Evolutionary conservation across 2,888 invertebrate genomes (phyloP).

Genomic region (Zelleria hepariella): DNA sequence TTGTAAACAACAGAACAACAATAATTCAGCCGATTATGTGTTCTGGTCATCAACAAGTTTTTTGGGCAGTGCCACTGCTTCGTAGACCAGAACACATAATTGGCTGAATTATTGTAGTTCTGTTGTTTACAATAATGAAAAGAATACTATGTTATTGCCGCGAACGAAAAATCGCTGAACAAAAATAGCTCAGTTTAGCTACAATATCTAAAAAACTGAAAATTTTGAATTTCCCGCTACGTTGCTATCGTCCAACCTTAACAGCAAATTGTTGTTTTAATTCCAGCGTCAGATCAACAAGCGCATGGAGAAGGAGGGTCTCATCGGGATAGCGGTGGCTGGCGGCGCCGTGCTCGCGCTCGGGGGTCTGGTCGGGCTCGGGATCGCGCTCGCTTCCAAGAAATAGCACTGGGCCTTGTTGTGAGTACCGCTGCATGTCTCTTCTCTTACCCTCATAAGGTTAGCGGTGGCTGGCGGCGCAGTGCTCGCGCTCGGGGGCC

Average conservation of each 20-base stretch:
- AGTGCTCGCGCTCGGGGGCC: conserved; percentile 85
- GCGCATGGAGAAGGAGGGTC: conserved; percentile 92
- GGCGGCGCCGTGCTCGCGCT: conserved; percentile 89
- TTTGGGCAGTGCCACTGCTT: too few relatives aligned
- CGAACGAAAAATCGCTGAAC: too few relatives aligned
- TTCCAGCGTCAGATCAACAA: conserved; percentile 88
- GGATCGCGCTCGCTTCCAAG: conserved; percentile 80
- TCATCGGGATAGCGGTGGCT: conserved; percentile 90
- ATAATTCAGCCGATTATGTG: too few relatives aligned
- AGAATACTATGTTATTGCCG: too few relatives aligned
- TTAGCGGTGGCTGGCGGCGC: conserved; percentile 92
- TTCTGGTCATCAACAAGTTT: too few relatives aligned
- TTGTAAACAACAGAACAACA: too few relatives aligned
- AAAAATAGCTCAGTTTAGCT: too few relatives aligned
- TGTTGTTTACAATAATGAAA: too few relatives aligned
- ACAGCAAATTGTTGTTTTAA: too few relatives aligned
- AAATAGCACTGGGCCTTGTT: conserved; percentile 59
- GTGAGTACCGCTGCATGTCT: conserved; percentile 34
- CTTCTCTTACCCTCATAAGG: conserved; percentile 77
- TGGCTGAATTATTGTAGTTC: too few relatives aligned
- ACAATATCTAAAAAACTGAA: too few relatives aligned
- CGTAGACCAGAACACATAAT: too few relatives aligned
- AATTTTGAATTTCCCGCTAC: background rate
- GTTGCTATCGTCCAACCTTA: background rate
- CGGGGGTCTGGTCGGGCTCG: conserved; percentile 87